Conservation (phyloP, 2,797 vertebrate genomes). For the Adrianichthys oophorus region DNA sequence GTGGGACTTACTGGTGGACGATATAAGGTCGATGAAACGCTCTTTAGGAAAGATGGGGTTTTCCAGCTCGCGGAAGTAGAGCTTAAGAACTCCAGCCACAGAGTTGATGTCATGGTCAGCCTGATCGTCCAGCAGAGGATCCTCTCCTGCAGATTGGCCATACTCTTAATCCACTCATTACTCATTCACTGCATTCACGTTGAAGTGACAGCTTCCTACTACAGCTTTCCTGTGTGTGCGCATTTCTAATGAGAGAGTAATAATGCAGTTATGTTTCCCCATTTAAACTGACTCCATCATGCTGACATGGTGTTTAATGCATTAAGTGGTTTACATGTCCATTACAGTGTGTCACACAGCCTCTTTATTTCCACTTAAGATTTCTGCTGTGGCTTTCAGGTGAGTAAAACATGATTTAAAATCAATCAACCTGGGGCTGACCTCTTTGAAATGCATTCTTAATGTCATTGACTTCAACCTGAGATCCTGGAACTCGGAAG, state of each 20-base stretch:
- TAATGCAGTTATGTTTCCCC: slow-evolving; percentile 17
- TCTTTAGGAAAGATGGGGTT: slow-evolving; percentile 98
- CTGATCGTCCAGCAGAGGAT: slow-evolving; percentile 74
- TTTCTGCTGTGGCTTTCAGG: slow-evolving; percentile 43
- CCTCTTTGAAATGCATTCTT: slow-evolving; percentile 99
- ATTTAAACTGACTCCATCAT: slow-evolving; percentile 27
- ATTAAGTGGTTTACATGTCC: slow-evolving; percentile 42
- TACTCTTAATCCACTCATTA: slow-evolving; percentile 21
- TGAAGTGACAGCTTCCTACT: slow-evolving; percentile 9
- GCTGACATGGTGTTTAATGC: slow-evolving; percentile 43
- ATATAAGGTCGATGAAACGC: slow-evolving; percentile 91
- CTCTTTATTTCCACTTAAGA: slow-evolving; percentile 56
- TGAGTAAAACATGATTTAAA: slow-evolving; percentile 62
- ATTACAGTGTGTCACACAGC: slow-evolving; percentile 37
- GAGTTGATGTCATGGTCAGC: slow-evolving; percentile 91
- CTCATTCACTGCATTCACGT: slow-evolving; percentile 17
- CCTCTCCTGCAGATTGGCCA: slow-evolving; percentile 62
- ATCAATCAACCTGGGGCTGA: slow-evolving; percentile 72
- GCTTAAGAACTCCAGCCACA: slow-evolving; percentile 96
- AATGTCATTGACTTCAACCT: slow-evolving; percentile 99
- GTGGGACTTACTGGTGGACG: slow-evolving; percentile 71
- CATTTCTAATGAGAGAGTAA: slow-evolving; percentile 20
- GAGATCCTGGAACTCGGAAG: slow-evolving; percentile 97
- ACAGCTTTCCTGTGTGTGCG: neutral
- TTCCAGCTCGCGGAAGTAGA: slow-evolving; percentile 98